phyloP scores from a whole-genome alignment of 2,113 vertebrate genomes.

The Speoplatyrhinus poulsoni region DNA sequence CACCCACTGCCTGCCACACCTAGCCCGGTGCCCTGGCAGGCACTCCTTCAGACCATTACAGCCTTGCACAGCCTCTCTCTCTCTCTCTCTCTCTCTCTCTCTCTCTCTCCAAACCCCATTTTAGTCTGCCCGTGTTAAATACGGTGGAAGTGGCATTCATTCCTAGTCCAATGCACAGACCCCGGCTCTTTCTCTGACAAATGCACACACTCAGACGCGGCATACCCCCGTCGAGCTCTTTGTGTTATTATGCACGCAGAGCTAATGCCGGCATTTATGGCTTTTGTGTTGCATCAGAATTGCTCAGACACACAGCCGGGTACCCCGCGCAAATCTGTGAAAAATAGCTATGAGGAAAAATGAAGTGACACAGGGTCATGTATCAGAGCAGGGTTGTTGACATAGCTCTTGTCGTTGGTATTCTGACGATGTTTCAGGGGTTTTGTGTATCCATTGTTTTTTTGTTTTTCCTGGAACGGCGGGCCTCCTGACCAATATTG shows the following conservation, averaged over 20 bases:
- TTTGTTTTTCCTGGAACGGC: constrained; percentile 18
- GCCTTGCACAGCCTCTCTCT: constrained; percentile 31
- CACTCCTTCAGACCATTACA: constrained; percentile 50
- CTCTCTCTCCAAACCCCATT: constrained; percentile 27
- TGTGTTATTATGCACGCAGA: constrained; percentile 25
- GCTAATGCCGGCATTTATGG: constrained; percentile 41
- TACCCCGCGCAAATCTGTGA: constrained; percentile 28
- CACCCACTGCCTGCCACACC: constrained; percentile 40
- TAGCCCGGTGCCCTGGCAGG: constrained; percentile 44
- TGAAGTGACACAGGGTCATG: constrained; percentile 14
- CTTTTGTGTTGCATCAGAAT: constrained; percentile 45
- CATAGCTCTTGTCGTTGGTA: background rate
- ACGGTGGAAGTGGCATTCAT: constrained; percentile 43
- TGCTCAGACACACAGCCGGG: constrained; percentile 14
- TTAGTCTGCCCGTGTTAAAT: constrained; percentile 54
- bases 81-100: constrained; percentile 9
- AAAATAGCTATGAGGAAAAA: constrained; percentile 31
- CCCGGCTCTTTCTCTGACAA: constrained; percentile 33
- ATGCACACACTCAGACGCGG: constrained; percentile 35
- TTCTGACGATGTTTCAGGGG: constrained; percentile 20
- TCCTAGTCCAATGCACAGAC: constrained; percentile 36
- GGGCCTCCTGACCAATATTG: constrained; percentile 16
- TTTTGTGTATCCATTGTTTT: constrained; percentile 14
- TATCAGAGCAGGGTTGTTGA: constrained; percentile 5
- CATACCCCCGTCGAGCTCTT: constrained; percentile 26